Evolutionary conservation across 1,140 invertebrate genomes (phyloP).

Genomic region (Neotoxoptera formosana): DNA sequence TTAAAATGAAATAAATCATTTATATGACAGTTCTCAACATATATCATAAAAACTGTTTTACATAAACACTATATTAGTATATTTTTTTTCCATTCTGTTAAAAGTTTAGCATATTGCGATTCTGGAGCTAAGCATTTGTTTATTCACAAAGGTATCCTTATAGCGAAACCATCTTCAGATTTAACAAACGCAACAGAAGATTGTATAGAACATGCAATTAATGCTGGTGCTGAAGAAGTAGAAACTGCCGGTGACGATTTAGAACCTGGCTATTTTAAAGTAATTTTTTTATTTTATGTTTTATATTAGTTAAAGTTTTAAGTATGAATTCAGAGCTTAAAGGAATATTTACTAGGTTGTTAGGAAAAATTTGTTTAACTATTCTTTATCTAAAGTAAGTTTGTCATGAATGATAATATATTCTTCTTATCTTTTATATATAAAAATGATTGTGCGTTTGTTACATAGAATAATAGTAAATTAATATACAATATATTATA

Average conservation of each 20-base stretch:
- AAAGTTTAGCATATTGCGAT: conserved; percentile 59
- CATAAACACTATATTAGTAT: too few relatives aligned
- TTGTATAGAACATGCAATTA: conserved; percentile 72
- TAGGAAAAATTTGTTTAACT: not conserved
- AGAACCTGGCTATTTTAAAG: conserved; percentile 59
- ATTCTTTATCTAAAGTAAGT: not conserved
- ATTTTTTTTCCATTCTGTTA: conserved; percentile 39
- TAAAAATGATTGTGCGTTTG: too few relatives aligned
- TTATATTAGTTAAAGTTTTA: not conserved
- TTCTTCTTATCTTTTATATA: too few relatives aligned
- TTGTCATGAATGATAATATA: too few relatives aligned
- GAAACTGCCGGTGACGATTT: conserved; percentile 64
- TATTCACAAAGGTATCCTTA: conserved; percentile 67
- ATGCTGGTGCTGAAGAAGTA: conserved; percentile 71
- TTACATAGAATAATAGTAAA: too few relatives aligned
- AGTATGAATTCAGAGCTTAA: not conserved
- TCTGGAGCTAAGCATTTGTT: conserved; percentile 65
- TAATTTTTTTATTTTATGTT: not conserved
- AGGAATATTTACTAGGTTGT: not conserved
- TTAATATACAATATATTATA: too few relatives aligned
- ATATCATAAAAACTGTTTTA: not conserved
- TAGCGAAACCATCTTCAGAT: conserved; percentile 63
- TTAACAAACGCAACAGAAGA: conserved; percentile 64
- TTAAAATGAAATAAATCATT: conserved; percentile 22
- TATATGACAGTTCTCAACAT: not conserved